These are phyloP conservation scores for Lacerta bilineata DNA, from an alignment of 2,797 vertebrate species.

Conservation along the genomic window DNA sequence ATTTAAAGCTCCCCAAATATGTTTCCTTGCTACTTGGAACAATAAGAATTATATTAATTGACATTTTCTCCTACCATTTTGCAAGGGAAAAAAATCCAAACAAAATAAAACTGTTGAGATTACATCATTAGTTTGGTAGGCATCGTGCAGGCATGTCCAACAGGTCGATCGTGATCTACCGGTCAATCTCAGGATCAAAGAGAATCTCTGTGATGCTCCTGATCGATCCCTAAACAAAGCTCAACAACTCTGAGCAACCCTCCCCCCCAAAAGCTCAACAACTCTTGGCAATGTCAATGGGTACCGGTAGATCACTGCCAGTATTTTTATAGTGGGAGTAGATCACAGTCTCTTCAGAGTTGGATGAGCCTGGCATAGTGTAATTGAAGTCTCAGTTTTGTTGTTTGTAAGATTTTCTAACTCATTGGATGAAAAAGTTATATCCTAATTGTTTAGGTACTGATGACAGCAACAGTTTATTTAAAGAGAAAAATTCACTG, in stretches of 20 bases:
- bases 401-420: not conserved
- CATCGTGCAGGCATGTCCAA: not conserved
- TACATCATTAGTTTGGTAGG: not conserved
- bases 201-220: too few relatives aligned
- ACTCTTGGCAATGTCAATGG: too few relatives aligned
- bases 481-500: not conserved
- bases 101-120: not conserved
- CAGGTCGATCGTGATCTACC: too few relatives aligned
- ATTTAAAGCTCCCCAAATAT: slow-evolving; percentile 16
- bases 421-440: not conserved
- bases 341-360: too few relatives aligned
- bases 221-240: too few relatives aligned
- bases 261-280: too few relatives aligned
- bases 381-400: not conserved
- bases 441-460: not conserved
- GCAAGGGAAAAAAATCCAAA: not conserved
- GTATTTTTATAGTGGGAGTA: too few relatives aligned
- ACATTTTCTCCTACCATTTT: not conserved
- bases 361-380: not conserved
- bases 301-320: too few relatives aligned
- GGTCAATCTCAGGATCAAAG: too few relatives aligned
- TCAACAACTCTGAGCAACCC: too few relatives aligned
- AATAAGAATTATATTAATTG: too few relatives aligned
- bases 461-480: not conserved
- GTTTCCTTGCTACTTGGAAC: not conserved